A percentile compares a stretch with the other conserved stretches of the same genome.
These are phyloP conservation scores for Alca torda DNA, from an alignment of 2,797 vertebrate species.

Conservation along the genomic window DNA sequence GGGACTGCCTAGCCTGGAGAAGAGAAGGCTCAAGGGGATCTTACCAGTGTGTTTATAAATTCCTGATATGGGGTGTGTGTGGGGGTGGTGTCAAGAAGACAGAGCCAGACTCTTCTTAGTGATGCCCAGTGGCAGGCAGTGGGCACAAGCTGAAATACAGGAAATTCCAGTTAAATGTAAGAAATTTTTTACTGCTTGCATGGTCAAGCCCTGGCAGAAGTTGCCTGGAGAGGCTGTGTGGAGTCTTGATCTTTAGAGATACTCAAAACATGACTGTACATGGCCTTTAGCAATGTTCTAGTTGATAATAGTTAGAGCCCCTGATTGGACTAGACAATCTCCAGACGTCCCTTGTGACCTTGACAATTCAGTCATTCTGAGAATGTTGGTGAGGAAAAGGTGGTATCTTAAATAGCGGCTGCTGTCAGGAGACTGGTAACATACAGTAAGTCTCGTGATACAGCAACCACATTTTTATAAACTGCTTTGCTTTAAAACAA, in stretches of 20 bases:
- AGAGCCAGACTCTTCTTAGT: neutral
- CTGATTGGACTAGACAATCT: neutral
- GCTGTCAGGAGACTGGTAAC: neutral
- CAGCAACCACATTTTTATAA: neutral
- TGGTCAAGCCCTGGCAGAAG: rapidly evolving
- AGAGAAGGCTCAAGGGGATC: neutral
- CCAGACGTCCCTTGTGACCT: neutral
- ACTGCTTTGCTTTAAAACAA: neutral
- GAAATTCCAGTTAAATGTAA: neutral
- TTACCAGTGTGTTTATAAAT: neutral
- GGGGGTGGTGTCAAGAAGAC: neutral
- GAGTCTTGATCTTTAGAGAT: neutral
- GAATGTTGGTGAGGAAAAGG: neutral
- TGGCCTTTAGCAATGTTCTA: neutral
- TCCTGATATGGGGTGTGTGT: neutral
- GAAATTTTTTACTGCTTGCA: neutral
- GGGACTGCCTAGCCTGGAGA: neutral
- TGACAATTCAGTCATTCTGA: neutral
- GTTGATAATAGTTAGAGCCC: neutral
- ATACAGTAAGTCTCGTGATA: neutral
- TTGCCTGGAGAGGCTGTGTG: no score
- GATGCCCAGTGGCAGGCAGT: neutral
- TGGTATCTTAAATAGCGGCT: neutral
- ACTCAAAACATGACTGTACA: neutral
- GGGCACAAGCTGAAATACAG: neutral